Conservation (phyloP, 1,140 invertebrate genomes). For the Lerema accius region DNA sequence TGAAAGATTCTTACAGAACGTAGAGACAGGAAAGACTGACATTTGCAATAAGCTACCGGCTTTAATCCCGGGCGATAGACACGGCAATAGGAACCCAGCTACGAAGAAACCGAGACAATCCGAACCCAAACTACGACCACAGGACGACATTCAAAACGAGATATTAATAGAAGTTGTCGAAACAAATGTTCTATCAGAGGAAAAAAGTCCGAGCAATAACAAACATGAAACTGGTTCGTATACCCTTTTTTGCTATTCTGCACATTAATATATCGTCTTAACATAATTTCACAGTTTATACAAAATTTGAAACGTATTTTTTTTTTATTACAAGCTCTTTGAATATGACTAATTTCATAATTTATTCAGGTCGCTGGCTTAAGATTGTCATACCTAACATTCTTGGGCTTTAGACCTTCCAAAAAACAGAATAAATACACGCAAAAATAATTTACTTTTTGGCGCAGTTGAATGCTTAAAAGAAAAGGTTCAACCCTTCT, state of each 20-base stretch:
- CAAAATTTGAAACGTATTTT: no score
- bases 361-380: no score
- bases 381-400: no score
- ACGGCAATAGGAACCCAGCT: constrained; percentile 69
- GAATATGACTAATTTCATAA: no score
- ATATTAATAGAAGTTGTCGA: constrained; percentile 76
- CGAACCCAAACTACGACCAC: constrained; percentile 59
- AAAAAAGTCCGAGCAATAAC: constrained; percentile 58
- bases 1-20: constrained; percentile 89
- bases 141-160: constrained; percentile 74
- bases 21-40: constrained; percentile 86
- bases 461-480: no score
- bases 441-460: no score
- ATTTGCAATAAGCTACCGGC: constrained; percentile 85
- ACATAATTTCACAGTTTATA: neutral
- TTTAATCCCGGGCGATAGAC: constrained; percentile 64
- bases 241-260: neutral
- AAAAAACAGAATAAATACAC: no score
- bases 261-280: neutral
- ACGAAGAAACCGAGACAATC: constrained; percentile 69
- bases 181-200: constrained; percentile 70
- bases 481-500: no score
- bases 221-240: constrained; percentile 74
- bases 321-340: no score
- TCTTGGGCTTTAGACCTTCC: no score